Evolutionary conservation across 2,888 invertebrate species (phyloP).

Genomic region (Agriopis leucophaearia): DNA sequence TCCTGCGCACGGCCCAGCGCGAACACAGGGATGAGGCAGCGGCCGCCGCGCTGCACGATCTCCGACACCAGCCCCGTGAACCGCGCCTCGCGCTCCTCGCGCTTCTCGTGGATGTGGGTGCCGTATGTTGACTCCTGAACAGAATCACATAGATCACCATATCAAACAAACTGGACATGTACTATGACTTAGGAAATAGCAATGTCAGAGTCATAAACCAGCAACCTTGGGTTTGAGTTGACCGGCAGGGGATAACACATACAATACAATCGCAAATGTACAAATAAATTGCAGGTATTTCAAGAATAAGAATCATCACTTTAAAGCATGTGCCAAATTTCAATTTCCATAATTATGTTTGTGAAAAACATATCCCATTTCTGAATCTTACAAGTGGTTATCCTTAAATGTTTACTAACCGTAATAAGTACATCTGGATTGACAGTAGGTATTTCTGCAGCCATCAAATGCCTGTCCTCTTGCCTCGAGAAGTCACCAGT

Average conservation of each 20-base stretch:
- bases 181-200: too few relatives aligned
- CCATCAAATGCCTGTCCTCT: conserved; percentile 99
- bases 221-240: too few relatives aligned
- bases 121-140: conserved; percentile 98
- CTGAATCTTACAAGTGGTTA: too few relatives aligned
- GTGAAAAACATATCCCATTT: too few relatives aligned
- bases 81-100: conserved; percentile 97
- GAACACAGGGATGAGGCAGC: conserved; percentile 99
- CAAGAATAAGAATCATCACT: too few relatives aligned
- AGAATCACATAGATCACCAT: not conserved
- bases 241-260: too few relatives aligned
- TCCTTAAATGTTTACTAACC: conserved; percentile 72
- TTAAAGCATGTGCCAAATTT: too few relatives aligned
- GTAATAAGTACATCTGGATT: conserved; percentile 99
- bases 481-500: conserved; percentile 99
- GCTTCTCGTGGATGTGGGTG: conserved; percentile 99
- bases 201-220: too few relatives aligned
- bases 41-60: conserved; percentile 98
- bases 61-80: conserved; percentile 97
- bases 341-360: too few relatives aligned
- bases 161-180: not conserved
- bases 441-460: conserved; percentile 98
- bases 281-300: too few relatives aligned
- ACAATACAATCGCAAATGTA: too few relatives aligned
- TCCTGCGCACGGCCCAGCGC: conserved; percentile 99